A percentile compares a stretch with the other conserved stretches of the same genome.
These are phyloP conservation scores for Brachirus orientalis DNA, from an alignment of 2,113 vertebrate species.

Conservation along the genomic window DNA sequence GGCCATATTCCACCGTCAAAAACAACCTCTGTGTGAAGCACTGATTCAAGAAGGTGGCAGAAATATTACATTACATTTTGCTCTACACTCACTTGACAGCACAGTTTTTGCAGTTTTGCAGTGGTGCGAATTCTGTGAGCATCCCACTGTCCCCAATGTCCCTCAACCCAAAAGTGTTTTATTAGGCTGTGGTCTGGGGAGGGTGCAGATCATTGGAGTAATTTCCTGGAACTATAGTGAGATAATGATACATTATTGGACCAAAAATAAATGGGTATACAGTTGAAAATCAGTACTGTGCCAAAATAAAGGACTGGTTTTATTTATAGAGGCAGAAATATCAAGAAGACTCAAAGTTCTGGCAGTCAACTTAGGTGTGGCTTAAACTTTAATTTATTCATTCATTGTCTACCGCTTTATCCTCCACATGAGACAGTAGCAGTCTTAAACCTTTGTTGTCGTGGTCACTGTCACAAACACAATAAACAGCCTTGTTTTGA, in stretches of 20 bases:
- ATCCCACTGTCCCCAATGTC: conserved; percentile 21
- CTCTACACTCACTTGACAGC: conserved; percentile 37
- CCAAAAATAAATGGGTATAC: conserved; percentile 23
- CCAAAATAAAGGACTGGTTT: conserved; percentile 24
- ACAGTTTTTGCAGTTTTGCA: conserved; percentile 38
- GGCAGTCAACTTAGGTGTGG: no score
- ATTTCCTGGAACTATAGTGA: conserved; percentile 63
- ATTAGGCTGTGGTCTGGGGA: conserved; percentile 55
- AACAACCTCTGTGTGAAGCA: conserved; percentile 7
- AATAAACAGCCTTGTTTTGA: not conserved
- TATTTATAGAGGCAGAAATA: conserved; percentile 51
- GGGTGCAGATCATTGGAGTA: conserved; percentile 40
- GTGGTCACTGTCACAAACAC: not conserved
- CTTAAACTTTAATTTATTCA: no score
- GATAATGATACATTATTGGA: conserved; percentile 59
- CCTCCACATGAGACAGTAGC: no score
- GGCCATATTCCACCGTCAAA: not conserved
- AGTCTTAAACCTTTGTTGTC: not conserved
- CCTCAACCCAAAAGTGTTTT: conserved; percentile 63
- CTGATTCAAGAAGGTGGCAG: conserved; percentile 23
- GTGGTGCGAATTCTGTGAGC: conserved; percentile 33
- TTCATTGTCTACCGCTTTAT: no score
- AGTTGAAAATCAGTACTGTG: conserved; percentile 5
- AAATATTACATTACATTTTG: conserved; percentile 25
- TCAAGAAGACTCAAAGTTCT: conserved; percentile 14